Evolutionary conservation across 1,140 invertebrate genomes (phyloP).

Genomic region (Babylonia areolata): DNA sequence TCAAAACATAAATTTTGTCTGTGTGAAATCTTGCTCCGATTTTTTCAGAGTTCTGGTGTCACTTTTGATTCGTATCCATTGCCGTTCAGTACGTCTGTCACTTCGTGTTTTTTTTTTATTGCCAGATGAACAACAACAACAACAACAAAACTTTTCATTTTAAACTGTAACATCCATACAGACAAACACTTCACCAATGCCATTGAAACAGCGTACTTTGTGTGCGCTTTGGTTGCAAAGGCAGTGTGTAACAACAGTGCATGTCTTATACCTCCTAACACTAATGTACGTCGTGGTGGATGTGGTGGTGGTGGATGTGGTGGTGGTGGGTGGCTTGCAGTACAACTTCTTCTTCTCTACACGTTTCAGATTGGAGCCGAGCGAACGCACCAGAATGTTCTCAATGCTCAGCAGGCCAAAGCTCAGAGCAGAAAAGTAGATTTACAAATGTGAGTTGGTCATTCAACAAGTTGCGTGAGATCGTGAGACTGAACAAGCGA

Average conservation of each 20-base stretch:
- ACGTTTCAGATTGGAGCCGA: conserved; percentile 61
- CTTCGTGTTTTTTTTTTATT: no score
- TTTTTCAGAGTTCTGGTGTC: no score
- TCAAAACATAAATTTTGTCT: no score
- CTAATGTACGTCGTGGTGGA: not conserved
- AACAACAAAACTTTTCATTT: no score
- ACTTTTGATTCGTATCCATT: no score
- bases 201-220: not conserved
- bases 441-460: conserved; percentile 58
- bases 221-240: not conserved
- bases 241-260: not conserved
- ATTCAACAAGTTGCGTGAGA: not conserved
- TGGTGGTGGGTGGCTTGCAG: not conserved
- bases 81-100: no score
- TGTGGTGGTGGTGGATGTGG: not conserved
- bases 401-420: conserved; percentile 58
- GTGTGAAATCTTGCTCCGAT: no score
- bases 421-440: conserved; percentile 60
- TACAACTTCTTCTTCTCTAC: conserved; percentile 2
- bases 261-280: no score
- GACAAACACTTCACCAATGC: no score
- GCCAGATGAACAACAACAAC: no score
- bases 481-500: conserved; percentile 13
- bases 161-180: no score
- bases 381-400: conserved; percentile 61